These are phyloP conservation scores for Tridacna crocea DNA, from an alignment of 2,888 invertebrate species.

Conservation along the genomic window DNA sequence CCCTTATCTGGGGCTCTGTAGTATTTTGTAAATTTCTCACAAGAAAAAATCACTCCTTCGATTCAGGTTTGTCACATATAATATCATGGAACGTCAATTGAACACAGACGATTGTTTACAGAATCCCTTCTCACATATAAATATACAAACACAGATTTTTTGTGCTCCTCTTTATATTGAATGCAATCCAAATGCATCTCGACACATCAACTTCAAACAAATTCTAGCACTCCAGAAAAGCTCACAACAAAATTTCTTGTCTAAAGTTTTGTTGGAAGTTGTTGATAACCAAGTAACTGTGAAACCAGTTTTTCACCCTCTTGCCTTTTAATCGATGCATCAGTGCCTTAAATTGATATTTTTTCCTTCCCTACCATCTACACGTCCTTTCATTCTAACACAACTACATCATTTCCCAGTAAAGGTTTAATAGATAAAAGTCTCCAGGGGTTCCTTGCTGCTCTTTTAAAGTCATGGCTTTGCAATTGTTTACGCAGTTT, in stretches of 20 bases:
- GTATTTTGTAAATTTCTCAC: too few species aligned
- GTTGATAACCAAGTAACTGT: background rate
- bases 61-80: background rate
- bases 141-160: background rate
- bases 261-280: background rate
- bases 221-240: background rate
- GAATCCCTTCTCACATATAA: slow-evolving; percentile 9
- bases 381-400: slow-evolving; percentile 70
- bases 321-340: too few species aligned
- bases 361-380: background rate
- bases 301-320: too few species aligned
- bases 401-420: slow-evolving; percentile 73
- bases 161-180: background rate
- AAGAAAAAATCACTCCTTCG: too few species aligned
- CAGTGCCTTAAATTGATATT: too few species aligned
- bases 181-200: too few species aligned
- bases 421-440: slow-evolving; percentile 72
- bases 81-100: slow-evolving; percentile 4
- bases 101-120: slow-evolving; percentile 5
- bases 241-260: background rate
- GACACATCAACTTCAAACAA: background rate
- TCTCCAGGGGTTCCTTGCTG: slow-evolving; percentile 92
- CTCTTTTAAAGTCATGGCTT: slow-evolving; percentile 91
- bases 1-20: too few species aligned
- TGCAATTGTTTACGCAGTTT: slow-evolving; percentile 93